A percentile compares a stretch with the other conserved stretches of the same genome.
phyloP scores from a whole-genome alignment of 2,113 vertebrate genomes.

The Alectura lathami region DNA sequence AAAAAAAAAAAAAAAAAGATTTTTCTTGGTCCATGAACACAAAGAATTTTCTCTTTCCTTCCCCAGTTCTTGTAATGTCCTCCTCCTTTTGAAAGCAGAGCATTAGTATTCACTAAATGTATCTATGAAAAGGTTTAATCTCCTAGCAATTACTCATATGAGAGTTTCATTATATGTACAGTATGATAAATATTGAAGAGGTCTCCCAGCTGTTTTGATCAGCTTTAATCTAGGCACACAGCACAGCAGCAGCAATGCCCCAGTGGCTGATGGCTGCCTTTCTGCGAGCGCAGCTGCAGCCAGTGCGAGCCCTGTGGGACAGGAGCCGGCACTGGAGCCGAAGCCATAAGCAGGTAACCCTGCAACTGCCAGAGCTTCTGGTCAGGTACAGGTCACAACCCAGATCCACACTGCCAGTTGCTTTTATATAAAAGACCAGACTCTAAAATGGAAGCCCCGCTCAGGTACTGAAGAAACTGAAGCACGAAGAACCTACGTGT shows the following conservation, averaged over 20 bases:
- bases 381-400: neutral
- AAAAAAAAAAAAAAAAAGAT: too few species aligned
- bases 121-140: constrained; percentile 35
- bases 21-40: neutral
- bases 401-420: neutral
- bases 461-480: accelerated
- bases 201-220: neutral
- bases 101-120: neutral
- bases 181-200: neutral
- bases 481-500: neutral
- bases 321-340: accelerated
- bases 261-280: neutral
- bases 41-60: neutral
- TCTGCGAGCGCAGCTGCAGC: neutral
- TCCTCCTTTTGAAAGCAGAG: neutral
- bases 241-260: accelerated
- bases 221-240: neutral
- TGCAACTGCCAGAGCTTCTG: neutral
- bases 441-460: neutral
- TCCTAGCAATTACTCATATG: constrained; percentile 11
- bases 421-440: neutral
- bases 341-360: neutral
- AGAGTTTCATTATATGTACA: neutral
- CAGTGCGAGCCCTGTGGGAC: neutral
- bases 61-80: neutral